These are phyloP conservation scores for Reticulitermes speratus DNA, from an alignment of 1,140 invertebrate genomes.

Conservation along the genomic window DNA sequence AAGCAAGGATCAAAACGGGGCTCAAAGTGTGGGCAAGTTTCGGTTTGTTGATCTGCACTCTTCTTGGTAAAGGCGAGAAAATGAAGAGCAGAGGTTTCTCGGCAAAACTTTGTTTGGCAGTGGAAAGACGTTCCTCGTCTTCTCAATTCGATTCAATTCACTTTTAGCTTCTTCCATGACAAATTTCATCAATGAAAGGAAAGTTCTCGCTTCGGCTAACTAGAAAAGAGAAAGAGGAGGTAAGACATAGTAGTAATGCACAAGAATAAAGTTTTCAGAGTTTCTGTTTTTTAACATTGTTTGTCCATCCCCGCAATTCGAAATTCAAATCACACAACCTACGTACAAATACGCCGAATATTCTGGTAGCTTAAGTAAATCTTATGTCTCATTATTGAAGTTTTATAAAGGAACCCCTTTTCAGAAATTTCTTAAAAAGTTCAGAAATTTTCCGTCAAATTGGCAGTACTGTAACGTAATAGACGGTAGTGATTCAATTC, in stretches of 20 bases:
- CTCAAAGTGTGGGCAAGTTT: background rate
- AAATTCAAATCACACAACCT: slow-evolving; percentile 9
- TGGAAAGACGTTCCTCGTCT: background rate
- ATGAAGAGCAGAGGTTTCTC: no score
- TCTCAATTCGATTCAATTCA: background rate
- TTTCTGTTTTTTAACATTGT: slow-evolving; percentile 18
- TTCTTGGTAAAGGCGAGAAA: no score
- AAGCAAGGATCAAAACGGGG: background rate
- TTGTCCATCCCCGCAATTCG: background rate
- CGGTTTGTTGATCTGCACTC: no score
- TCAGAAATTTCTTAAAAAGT: background rate
- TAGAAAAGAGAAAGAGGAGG: background rate
- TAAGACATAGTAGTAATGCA: background rate
- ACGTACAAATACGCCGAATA: background rate
- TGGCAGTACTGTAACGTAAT: background rate
- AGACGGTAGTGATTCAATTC: background rate
- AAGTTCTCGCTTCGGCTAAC: background rate
- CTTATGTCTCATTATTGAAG: background rate
- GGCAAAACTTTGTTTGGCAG: background rate
- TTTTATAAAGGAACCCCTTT: background rate
- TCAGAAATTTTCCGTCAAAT: background rate
- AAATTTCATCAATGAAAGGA: slow-evolving; percentile 12
- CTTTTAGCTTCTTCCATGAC: background rate
- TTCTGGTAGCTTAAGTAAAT: background rate
- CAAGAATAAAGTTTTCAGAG: background rate